phyloP scores from a whole-genome alignment of 2,797 vertebrate genomes.

The Sebastes steindachneri region DNA sequence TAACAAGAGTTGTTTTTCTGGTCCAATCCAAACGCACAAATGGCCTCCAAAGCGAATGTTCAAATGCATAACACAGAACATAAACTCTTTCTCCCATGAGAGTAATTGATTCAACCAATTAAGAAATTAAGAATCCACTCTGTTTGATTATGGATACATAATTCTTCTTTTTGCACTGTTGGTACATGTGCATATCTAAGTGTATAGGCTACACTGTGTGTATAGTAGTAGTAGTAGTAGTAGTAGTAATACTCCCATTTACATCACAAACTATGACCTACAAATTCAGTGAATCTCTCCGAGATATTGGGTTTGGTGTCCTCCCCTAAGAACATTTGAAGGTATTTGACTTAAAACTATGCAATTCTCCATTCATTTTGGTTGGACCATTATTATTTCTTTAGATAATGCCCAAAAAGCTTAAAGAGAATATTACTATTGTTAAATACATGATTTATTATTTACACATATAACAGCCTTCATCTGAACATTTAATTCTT shows the following conservation, averaged over 20 bases:
- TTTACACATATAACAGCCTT: too few relatives aligned
- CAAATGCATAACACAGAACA: not conserved
- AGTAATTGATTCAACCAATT: not conserved
- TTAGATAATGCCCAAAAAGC: too few relatives aligned
- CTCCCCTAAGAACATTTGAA: too few relatives aligned
- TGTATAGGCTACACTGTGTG: not conserved
- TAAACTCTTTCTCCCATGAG: not conserved
- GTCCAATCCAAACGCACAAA: constrained; percentile 14
- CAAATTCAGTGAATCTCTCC: not conserved
- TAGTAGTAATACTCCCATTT: not conserved
- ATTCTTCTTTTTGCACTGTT: not conserved
- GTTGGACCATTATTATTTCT: too few relatives aligned
- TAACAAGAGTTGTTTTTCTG: constrained; percentile 17
- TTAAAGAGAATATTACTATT: too few relatives aligned
- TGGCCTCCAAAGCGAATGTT: not conserved
- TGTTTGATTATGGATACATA: not conserved
- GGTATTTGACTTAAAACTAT: too few relatives aligned
- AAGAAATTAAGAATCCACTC: not conserved
- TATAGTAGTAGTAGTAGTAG: not conserved
- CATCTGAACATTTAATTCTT: too few relatives aligned
- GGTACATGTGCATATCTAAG: not conserved
- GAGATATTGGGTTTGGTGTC: too few relatives aligned
- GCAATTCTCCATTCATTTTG: too few relatives aligned
- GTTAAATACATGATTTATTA: too few relatives aligned
- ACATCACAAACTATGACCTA: not conserved